These are phyloP conservation scores for Laterallus jamaicensis DNA, from an alignment of 2,113 vertebrate species.

Conservation along the genomic window DNA sequence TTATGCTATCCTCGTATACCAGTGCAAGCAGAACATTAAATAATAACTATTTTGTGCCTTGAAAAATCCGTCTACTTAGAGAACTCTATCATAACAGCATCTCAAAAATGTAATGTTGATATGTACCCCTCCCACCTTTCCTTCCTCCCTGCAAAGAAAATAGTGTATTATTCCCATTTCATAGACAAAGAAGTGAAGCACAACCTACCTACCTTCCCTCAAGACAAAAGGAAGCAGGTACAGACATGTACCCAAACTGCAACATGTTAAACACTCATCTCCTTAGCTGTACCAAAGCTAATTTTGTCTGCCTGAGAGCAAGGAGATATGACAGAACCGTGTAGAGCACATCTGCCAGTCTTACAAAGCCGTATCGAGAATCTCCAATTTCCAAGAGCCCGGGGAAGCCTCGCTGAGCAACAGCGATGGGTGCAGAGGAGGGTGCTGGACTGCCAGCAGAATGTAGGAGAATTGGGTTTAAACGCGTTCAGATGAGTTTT, in stretches of 20 bases:
- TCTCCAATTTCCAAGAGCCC: conserved; percentile 20
- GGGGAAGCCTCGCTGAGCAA: conserved; percentile 14
- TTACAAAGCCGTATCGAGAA: conserved; percentile 13
- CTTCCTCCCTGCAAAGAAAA: neutral
- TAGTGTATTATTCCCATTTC: neutral
- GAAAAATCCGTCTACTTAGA: neutral
- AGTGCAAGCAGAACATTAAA: neutral
- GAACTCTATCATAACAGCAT: neutral
- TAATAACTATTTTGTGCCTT: neutral
- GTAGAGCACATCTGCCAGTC: conserved; percentile 33
- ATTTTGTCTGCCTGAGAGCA: conserved; percentile 30
- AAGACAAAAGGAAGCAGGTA: conserved; percentile 11
- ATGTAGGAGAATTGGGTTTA: neutral
- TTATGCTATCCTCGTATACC: neutral
- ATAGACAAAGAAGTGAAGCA: neutral
- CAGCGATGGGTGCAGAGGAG: neutral
- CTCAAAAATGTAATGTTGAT: neutral
- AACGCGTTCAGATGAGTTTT: neutral
- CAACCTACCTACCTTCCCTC: neutral
- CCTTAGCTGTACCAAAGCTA: conserved; percentile 10
- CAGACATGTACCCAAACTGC: conserved; percentile 21
- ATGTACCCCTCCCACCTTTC: neutral
- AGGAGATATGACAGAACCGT: neutral
- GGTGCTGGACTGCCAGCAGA: neutral
- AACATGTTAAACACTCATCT: neutral